phyloP scores from a whole-genome alignment of 1,140 invertebrate genomes.

The Caerostris extrusa region DNA sequence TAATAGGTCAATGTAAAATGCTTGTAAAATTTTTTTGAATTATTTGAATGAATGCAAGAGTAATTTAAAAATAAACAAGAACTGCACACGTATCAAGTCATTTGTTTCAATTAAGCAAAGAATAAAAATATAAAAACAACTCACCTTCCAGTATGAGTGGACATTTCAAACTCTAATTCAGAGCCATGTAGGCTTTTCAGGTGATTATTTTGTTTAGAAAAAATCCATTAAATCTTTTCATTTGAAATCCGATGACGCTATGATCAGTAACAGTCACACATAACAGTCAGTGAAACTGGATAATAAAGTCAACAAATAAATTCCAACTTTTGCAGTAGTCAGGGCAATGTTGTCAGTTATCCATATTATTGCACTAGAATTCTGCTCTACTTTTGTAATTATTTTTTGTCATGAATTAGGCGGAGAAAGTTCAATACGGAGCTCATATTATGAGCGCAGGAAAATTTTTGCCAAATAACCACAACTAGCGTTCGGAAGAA shows the following conservation, averaged over 20 bases:
- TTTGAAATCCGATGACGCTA: not conserved
- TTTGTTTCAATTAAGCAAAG: not conserved
- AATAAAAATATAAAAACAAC: not conserved
- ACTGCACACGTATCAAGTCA: slow-evolving; percentile 1
- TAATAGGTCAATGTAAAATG: too few species aligned
- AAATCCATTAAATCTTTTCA: slow-evolving; percentile 37
- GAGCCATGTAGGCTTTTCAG: slow-evolving; percentile 65
- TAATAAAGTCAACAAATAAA: too few species aligned
- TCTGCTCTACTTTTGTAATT: too few species aligned
- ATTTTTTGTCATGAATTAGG: too few species aligned
- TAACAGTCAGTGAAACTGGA: too few species aligned
- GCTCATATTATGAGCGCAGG: not conserved
- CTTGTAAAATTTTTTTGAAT: too few species aligned
- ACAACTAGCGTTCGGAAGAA: slow-evolving; percentile 29
- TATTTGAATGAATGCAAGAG: too few species aligned
- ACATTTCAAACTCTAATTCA: slow-evolving; percentile 60
- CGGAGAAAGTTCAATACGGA: too few species aligned
- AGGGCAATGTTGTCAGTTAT: too few species aligned
- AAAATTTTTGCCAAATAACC: not conserved
- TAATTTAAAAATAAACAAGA: not conserved
- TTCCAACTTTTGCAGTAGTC: too few species aligned
- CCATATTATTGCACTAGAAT: too few species aligned
- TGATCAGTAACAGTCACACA: not conserved
- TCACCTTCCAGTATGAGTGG: slow-evolving; percentile 72
- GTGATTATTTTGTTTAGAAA: not conserved